Conservation (phyloP, 1,140 invertebrate species). For the Calosoma granatense region DNA sequence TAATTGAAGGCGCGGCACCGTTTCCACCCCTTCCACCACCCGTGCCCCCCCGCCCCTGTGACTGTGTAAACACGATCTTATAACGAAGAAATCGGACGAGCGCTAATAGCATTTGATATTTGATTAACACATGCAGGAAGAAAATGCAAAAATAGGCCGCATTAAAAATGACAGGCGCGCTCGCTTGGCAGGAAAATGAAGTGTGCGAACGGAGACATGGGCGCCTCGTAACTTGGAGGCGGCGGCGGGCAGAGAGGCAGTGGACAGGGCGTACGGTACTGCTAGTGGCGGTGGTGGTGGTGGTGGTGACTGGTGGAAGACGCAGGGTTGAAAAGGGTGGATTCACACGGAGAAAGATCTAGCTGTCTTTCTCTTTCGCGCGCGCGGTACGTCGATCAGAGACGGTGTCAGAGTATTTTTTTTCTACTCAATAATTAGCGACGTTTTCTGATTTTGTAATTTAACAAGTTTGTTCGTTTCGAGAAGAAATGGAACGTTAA, state of each 20-base stretch:
- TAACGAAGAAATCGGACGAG: neutral
- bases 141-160: conserved; percentile 4
- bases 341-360: neutral
- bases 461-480: too few species aligned
- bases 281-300: neutral
- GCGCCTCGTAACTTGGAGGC: too few species aligned
- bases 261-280: too few species aligned
- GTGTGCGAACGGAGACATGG: neutral
- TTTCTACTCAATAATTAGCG: too few species aligned
- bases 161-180: conserved; percentile 1
- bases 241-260: too few species aligned
- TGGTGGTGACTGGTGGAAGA: neutral
- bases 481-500: too few species aligned
- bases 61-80: neutral
- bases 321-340: neutral
- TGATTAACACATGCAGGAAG: conserved; percentile 6
- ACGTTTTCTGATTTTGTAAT: too few species aligned
- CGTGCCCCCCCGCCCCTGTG: neutral
- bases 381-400: neutral
- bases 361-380: neutral
- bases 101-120: conserved; percentile 6
- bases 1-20: conserved; percentile 3
- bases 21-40: neutral
- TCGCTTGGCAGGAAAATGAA: neutral
- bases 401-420: neutral